Evolutionary conservation across 2,113 vertebrate species (phyloP).

Genomic region (Tonatia bakeri): DNA sequence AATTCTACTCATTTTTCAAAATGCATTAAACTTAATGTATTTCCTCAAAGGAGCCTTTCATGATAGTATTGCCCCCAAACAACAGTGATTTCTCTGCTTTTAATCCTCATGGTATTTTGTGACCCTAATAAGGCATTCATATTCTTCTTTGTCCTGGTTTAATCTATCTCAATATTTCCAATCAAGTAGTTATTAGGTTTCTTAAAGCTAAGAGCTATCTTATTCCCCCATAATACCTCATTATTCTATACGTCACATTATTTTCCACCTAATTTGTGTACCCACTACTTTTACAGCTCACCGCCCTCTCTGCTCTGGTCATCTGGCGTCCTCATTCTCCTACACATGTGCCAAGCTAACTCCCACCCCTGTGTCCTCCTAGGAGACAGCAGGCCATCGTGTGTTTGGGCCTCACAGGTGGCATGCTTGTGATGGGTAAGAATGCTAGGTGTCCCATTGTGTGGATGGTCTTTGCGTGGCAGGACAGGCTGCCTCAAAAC

Average conservation of each 20-base stretch:
- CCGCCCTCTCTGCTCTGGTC: background rate
- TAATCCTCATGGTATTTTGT: background rate
- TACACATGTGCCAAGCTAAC: accelerated
- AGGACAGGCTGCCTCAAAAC: background rate
- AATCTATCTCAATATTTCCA: background rate
- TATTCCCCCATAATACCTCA: background rate
- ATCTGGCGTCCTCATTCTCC: background rate
- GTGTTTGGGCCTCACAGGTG: background rate
- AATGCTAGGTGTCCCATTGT: background rate
- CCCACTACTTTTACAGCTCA: background rate
- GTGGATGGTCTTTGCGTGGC: background rate
- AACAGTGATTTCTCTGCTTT: background rate
- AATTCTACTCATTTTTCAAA: background rate
- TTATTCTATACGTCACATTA: background rate
- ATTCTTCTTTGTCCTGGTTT: background rate
- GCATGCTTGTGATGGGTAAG: background rate
- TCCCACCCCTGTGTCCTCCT: background rate
- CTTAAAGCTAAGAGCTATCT: background rate
- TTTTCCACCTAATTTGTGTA: background rate
- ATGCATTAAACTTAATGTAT: background rate
- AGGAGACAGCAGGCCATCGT: accelerated
- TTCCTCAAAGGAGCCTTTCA: background rate
- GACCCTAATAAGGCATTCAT: background rate
- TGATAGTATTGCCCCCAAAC: background rate
- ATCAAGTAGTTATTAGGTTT: background rate